Evolutionary conservation across 1,140 invertebrate genomes (phyloP).

Genomic region (Conopomorpha cramerella): DNA sequence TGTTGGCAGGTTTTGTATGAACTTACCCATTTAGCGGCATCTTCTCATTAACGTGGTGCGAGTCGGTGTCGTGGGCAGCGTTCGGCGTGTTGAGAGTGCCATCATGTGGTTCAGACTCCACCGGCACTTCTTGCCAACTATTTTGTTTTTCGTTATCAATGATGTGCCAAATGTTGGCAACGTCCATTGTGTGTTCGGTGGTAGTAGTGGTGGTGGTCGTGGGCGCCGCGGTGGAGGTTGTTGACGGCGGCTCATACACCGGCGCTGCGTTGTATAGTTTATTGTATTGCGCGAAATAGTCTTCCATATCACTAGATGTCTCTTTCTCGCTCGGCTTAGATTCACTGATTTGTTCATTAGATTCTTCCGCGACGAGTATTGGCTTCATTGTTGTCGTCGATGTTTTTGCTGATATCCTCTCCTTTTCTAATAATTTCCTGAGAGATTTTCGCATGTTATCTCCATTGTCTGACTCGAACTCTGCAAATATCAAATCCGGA

Average conservation of each 20-base stretch:
- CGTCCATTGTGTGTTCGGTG: slow-evolving; percentile 11
- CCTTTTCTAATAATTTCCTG: slow-evolving; percentile 36
- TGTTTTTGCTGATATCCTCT: slow-evolving; percentile 17
- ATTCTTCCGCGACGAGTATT: slow-evolving; percentile 26
- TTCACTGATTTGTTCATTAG: slow-evolving; percentile 6
- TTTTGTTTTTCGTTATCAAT: slow-evolving; percentile 42
- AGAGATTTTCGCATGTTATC: slow-evolving; percentile 36
- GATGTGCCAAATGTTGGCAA: slow-evolving; percentile 50
- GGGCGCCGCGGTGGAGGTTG: slow-evolving; percentile 3
- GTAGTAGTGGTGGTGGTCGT: slow-evolving; percentile 3
- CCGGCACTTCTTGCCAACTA: slow-evolving; percentile 33
- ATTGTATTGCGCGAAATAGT: slow-evolving; percentile 29
- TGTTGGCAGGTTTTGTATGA: too few relatives aligned
- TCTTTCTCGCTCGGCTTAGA: slow-evolving; percentile 7
- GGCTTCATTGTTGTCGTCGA: slow-evolving; percentile 22
- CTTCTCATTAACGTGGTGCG: slow-evolving; percentile 26
- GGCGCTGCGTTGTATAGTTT: slow-evolving; percentile 18
- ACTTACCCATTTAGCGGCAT: slow-evolving; percentile 47
- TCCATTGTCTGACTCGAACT: slow-evolving; percentile 35
- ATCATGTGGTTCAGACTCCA: too few relatives aligned
- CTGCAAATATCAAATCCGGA: slow-evolving; percentile 48
- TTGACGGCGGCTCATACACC: slow-evolving; percentile 22
- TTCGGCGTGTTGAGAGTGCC: too few relatives aligned
- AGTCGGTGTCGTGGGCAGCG: too few relatives aligned
- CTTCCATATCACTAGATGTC: slow-evolving; percentile 11